Evolutionary conservation across 2,797 vertebrate genomes (phyloP).

Genomic region (Thalassophryne amazonica): DNA sequence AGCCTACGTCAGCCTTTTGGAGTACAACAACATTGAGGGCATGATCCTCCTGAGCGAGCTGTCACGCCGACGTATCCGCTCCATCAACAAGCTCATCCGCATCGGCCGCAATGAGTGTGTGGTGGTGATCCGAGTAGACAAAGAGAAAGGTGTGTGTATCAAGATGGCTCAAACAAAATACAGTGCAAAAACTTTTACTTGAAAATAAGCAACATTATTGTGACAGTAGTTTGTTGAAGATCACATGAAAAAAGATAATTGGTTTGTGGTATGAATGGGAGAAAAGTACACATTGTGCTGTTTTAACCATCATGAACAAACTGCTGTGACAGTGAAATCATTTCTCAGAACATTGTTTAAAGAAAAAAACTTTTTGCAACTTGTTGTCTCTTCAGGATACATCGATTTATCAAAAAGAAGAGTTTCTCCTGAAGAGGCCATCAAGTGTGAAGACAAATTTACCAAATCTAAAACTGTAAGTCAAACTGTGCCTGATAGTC

Average conservation of each 20-base stretch:
- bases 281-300: no score
- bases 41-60: conserved; percentile 98
- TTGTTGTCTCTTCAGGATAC: conserved; percentile 80
- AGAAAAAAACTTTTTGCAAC: background rate
- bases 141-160: conserved; percentile 90
- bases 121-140: conserved; percentile 97
- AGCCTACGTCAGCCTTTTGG: conserved; percentile 95
- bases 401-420: conserved; percentile 99
- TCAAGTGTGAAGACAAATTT: conserved; percentile 99
- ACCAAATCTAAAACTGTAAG: conserved; percentile 99
- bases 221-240: no score
- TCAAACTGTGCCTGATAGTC: background rate
- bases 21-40: conserved; percentile 99
- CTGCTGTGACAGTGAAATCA: no score
- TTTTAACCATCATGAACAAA: no score
- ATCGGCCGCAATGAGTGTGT: conserved; percentile 98
- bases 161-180: no score
- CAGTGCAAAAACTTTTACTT: no score
- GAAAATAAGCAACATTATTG: no score
- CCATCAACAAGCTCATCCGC: conserved; percentile 99
- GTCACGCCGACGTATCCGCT: conserved; percentile 94
- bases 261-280: no score
- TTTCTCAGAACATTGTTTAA: background rate
- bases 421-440: conserved; percentile 98
- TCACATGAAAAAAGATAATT: no score